phyloP scores from a whole-genome alignment of 1,140 invertebrate species.

The Caenorhabditis tropicalis region DNA sequence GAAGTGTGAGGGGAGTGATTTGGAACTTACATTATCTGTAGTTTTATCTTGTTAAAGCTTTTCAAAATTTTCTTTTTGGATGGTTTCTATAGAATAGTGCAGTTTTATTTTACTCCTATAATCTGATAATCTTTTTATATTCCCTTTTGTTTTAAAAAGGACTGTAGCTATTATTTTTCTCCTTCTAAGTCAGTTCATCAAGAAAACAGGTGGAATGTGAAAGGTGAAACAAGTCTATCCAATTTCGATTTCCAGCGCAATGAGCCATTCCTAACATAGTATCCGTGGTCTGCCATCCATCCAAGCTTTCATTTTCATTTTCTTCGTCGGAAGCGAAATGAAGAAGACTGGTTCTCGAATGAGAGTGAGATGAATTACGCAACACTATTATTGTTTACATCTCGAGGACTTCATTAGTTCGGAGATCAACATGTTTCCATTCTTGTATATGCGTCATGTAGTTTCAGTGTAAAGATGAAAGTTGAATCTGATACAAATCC shows the following conservation, averaged over 20 bases:
- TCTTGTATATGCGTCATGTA: neutral
- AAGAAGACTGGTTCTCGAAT: conserved; percentile 8
- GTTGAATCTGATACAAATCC: too few relatives aligned
- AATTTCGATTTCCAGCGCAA: neutral
- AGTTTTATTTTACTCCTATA: too few relatives aligned
- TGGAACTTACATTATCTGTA: too few relatives aligned
- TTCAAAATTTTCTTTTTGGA: too few relatives aligned
- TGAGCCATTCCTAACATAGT: conserved; percentile 12
- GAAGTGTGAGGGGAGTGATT: neutral
- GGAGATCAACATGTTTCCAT: neutral
- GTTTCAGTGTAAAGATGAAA: neutral
- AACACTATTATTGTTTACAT: conserved; percentile 5
- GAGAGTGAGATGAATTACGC: conserved; percentile 38
- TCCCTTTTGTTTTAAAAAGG: too few relatives aligned
- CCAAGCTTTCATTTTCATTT: neutral
- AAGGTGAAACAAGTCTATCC: too few relatives aligned
- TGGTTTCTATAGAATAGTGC: too few relatives aligned
- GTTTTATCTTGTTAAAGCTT: too few relatives aligned
- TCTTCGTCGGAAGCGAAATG: neutral
- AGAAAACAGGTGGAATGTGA: too few relatives aligned
- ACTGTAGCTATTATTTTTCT: too few relatives aligned
- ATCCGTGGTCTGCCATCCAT: neutral
- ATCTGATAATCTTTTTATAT: too few relatives aligned
- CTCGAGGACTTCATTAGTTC: neutral
- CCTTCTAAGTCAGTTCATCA: too few relatives aligned